Conservation (phyloP, 1,140 invertebrate genomes). For the Luehdorfia chinensis region DNA sequence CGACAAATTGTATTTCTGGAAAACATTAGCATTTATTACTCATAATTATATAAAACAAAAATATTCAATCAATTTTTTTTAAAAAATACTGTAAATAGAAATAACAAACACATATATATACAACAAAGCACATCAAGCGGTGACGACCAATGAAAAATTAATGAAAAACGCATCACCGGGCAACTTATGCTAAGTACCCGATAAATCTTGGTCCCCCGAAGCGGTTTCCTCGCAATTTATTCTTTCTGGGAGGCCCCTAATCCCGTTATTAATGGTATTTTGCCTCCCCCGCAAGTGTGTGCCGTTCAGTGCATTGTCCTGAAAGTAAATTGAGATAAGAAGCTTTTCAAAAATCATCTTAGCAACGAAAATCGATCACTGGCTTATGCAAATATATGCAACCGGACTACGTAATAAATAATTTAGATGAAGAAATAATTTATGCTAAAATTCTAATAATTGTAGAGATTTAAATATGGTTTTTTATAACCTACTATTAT, state of each 20-base stretch:
- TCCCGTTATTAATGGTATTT: constrained; percentile 71
- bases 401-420: neutral
- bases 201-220: constrained; percentile 57
- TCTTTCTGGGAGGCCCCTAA: constrained; percentile 56
- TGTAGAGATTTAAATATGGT: too few species aligned
- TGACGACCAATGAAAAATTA: constrained; percentile 50
- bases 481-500: too few species aligned
- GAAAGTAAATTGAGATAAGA: constrained; percentile 32
- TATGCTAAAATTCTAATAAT: too few species aligned
- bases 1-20: too few species aligned
- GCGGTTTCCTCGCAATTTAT: constrained; percentile 62
- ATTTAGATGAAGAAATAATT: too few species aligned
- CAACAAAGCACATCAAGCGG: constrained; percentile 6
- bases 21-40: too few species aligned
- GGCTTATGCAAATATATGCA: neutral
- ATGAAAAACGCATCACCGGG: constrained; percentile 52
- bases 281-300: constrained; percentile 44
- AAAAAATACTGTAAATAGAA: neutral
- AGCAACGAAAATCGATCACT: neutral
- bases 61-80: too few species aligned
- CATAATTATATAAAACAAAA: too few species aligned
- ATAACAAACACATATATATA: neutral
- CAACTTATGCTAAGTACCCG: constrained; percentile 65
- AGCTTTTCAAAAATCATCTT: constrained; percentile 18
- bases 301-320: constrained; percentile 34